Base-by-base conservation (phyloP, 2,797 vertebrate species). In the Calcarius lapponicus region DNA sequence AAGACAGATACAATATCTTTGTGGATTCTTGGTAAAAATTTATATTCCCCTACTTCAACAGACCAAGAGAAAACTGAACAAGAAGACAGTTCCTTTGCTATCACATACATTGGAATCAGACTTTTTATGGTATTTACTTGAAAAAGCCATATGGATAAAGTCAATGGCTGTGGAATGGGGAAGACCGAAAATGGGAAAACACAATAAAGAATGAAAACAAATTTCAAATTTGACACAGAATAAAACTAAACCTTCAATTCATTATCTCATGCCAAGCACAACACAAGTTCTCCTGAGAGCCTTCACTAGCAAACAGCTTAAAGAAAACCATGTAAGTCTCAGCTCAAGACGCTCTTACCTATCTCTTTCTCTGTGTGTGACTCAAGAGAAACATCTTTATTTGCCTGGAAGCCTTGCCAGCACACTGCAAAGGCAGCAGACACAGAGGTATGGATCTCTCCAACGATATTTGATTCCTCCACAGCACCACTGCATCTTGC, bases 341-440 rank as follows among this genome's bases (percentile, higher is more conserved):
- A 50, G 50, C 45, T 80, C 42, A 86, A 78, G 24, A 45, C 13
- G 51, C 3, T 18, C 34, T 60, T 19, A 47, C 14, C 45, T 36
- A 31, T 15, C 25, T 69, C 56, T 22, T 43, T 47, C 5, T 2
- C 9, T 26, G 1, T 2, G 0, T 20, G 16, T 45, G 62, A 29
- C 54, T 38, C 19, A 69, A n/a, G 47, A 38, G 62, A 45, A 61
- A 38, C 19, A 38, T 20, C 56, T 76, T 8, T 0, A 8, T 60
- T 45, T 17, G 4, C 1, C 0, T 25, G 20, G 24, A 84, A 72
- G 26, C 43, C 56, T 76, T 50, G 32, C 22, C 58, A 92, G 47
- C 36, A 42, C 4, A 9, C 53, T 21, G 31, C 64, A 75, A 54
- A 71, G 64, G 71, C 70, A 83, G 48, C 43, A 58, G 42, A 54